Percentiles rank a stretch among this genome's conserved stretches.
phyloP scores from a whole-genome alignment of 2,113 vertebrate genomes.

The Thalassarche chlororhynchos region DNA sequence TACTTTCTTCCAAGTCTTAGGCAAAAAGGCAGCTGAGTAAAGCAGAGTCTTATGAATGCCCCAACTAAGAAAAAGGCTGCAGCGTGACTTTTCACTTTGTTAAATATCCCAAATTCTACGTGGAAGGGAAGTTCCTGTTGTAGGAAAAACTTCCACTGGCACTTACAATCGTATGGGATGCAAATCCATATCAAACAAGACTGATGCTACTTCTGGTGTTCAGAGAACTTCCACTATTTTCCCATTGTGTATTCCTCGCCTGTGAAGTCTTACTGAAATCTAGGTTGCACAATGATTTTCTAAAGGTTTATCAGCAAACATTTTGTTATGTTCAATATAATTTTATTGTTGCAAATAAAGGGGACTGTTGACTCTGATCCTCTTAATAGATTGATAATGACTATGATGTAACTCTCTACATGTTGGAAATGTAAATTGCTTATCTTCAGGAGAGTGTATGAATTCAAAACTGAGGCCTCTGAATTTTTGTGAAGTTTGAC shows the following conservation, averaged over 20 bases:
- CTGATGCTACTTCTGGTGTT: background rate
- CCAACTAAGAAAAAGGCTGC: background rate
- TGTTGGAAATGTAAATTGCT: background rate
- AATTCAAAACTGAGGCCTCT: background rate
- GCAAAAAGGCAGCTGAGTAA: background rate
- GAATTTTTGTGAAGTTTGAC: background rate
- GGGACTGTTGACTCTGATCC: background rate
- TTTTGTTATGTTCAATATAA: background rate
- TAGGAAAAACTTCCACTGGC: background rate
- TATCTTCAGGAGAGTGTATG: background rate
- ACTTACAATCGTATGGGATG: background rate
- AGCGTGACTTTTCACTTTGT: background rate
- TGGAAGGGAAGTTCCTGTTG: background rate
- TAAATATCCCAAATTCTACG: background rate
- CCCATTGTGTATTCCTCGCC: background rate
- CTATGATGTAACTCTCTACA: background rate
- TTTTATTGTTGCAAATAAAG: background rate
- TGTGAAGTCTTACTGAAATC: background rate
- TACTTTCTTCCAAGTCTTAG: background rate
- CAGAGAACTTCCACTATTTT: background rate
- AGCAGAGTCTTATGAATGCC: background rate
- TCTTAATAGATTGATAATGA: background rate
- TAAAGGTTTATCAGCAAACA: background rate
- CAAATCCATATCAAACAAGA: background rate
- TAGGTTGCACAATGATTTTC: background rate